Percentiles rank a stretch among this genome's conserved stretches.
Evolutionary conservation across 1,140 invertebrate species (phyloP).

Genomic region (Trichomalopsis sarcophagae): DNA sequence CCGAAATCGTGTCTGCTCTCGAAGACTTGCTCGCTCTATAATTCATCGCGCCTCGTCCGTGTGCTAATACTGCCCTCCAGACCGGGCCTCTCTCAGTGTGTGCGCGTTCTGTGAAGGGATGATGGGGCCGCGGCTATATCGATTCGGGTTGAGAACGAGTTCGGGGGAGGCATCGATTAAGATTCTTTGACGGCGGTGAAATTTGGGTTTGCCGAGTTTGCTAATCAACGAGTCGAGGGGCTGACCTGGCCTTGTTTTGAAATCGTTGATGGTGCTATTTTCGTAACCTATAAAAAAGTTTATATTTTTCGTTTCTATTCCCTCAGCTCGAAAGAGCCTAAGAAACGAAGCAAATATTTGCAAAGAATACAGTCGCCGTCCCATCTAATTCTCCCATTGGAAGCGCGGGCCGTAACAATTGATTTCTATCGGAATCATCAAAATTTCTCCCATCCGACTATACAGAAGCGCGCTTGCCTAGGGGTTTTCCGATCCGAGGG

Average conservation of each 20-base stretch:
- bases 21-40: slow-evolving; percentile 68
- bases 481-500: neutral
- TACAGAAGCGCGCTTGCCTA: neutral
- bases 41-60: slow-evolving; percentile 58
- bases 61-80: neutral
- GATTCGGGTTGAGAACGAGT: neutral
- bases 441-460: neutral
- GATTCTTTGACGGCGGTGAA: slow-evolving; percentile 8
- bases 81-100: neutral
- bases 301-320: too few relatives aligned
- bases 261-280: neutral
- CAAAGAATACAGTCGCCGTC: neutral
- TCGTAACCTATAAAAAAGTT: neutral
- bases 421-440: slow-evolving; percentile 3
- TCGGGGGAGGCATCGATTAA: neutral
- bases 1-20: neutral
- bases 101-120: neutral
- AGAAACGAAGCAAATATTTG: too few relatives aligned
- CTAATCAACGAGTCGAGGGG: neutral
- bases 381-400: neutral
- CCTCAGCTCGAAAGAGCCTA: too few relatives aligned
- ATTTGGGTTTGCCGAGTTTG: neutral
- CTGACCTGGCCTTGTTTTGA: too few relatives aligned
- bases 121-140: neutral
- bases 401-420: neutral